Conservation (phyloP, 1,140 invertebrate genomes). For the Cyphomyrmex costatus region DNA sequence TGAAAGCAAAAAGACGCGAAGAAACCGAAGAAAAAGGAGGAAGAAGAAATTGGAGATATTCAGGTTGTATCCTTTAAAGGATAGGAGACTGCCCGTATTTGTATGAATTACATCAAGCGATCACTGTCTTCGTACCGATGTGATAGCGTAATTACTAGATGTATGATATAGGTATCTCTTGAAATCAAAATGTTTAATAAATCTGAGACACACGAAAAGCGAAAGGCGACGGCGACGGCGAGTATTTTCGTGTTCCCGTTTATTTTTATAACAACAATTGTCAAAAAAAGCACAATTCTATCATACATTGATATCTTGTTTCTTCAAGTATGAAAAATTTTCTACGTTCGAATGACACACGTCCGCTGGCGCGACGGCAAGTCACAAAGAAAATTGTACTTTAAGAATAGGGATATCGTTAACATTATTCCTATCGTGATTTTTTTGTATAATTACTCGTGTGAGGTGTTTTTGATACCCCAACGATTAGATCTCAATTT, state of each 20-base stretch:
- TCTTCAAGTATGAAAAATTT: not conserved
- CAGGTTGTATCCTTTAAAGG: conserved; percentile 35
- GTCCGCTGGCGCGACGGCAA: too few species aligned
- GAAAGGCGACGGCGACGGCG: conserved; percentile 8
- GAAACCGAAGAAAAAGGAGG: not conserved
- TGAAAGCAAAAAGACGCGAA: not conserved
- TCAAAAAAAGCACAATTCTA: not conserved
- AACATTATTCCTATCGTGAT: too few species aligned
- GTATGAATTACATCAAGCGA: conserved; percentile 41
- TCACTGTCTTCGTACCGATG: conserved; percentile 52
- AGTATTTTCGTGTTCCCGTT: not conserved
- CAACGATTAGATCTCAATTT: too few species aligned
- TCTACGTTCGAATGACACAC: not conserved
- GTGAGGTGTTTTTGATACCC: too few species aligned
- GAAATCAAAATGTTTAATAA: conserved; percentile 25
- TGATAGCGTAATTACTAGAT: conserved; percentile 51
- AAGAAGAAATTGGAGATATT: conserved; percentile 38
- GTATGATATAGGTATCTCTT: conserved; percentile 31
- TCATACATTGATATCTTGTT: conserved; percentile 13
- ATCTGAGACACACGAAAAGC: not conserved
- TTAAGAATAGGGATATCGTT: not conserved
- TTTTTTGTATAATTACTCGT: too few species aligned
- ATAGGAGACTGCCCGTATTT: conserved; percentile 51
- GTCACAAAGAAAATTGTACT: not conserved
- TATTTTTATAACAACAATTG: not conserved